Conservation (phyloP, 2,797 vertebrate genomes). For the Diplodus sargus region DNA sequence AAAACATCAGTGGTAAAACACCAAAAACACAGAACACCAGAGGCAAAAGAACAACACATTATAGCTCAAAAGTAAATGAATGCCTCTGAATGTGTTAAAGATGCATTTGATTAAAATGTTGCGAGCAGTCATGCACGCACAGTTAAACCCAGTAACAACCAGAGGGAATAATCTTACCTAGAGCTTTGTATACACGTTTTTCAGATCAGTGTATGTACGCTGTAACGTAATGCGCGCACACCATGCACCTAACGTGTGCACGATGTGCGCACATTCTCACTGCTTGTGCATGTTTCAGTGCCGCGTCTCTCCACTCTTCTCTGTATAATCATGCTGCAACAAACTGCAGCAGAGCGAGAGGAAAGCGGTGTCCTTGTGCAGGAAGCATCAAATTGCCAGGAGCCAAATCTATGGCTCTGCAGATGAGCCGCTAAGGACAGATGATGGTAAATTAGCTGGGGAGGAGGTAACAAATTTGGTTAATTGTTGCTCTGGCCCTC, state of each 20-base stretch:
- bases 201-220: neutral
- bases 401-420: slow-evolving; percentile 23
- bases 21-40: neutral
- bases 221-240: neutral
- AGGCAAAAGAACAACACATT: too few species aligned
- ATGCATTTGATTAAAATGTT: neutral
- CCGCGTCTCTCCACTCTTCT: neutral
- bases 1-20: too few species aligned
- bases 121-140: neutral
- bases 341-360: neutral
- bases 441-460: slow-evolving; percentile 44
- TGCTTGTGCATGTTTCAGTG: neutral
- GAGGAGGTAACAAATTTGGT: slow-evolving; percentile 46
- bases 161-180: neutral
- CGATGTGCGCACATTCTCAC: neutral
- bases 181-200: neutral
- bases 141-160: neutral
- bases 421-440: slow-evolving; percentile 35
- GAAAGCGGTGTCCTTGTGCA: slow-evolving; percentile 22
- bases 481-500: slow-evolving; percentile 39
- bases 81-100: neutral
- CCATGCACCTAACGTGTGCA: too few species aligned
- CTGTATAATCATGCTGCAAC: neutral
- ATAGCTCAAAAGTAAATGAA: too few species aligned
- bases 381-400: slow-evolving; percentile 5